Base-by-base conservation (phyloP, 2,888 invertebrate genomes). In the Drosophila yooni region DNA sequence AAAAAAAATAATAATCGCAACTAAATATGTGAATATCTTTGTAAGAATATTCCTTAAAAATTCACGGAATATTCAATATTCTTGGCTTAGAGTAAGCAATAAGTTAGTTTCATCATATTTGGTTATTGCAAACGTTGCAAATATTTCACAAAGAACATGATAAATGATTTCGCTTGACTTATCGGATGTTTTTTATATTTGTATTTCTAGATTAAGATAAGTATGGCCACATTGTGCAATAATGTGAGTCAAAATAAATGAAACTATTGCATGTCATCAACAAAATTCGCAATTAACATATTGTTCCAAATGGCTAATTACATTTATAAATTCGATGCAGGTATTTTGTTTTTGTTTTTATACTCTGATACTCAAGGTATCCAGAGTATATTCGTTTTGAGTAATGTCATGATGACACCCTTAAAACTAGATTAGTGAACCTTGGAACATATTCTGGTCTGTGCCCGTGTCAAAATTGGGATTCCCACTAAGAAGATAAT, bases 71-170 rank as follows among this genome's bases (percentile, higher is more conserved):
- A 21, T 5, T 11, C 2, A 2, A 43, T 11, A 10, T 40, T n/a
- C 10, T n/a, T n/a, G 2, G 11, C n/a, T 21, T 43, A 21, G 21
- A 21, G 40, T 10, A n/a, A 21, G 40, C n/a, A 10, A 11, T 21
- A 0, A 21, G 11, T 43, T 21, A 11, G 21, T 43, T 43, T 43
- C 5, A 11, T 11, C 11, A 21, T 2, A 13, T 43, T 15, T 34
- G 4, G 34, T 13, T 34, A 34, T 34, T 34, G 34, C 34, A 34
- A 34, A 38, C 18, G 18, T 38, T n/a, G 10, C 40, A 3, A 18
- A 40, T 40, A n/a, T 25, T 4, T 46, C 6, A 74, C 59, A 74
- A 76, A 60, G 36, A 70, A 68, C 29, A 40, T 54, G 53, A 76
- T 70, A 76, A 70, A 31, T 36, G 53, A 48, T 51, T 79, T 51